Conservation (phyloP, 2,888 invertebrate genomes). For the Cremastinae sp. region DNA sequence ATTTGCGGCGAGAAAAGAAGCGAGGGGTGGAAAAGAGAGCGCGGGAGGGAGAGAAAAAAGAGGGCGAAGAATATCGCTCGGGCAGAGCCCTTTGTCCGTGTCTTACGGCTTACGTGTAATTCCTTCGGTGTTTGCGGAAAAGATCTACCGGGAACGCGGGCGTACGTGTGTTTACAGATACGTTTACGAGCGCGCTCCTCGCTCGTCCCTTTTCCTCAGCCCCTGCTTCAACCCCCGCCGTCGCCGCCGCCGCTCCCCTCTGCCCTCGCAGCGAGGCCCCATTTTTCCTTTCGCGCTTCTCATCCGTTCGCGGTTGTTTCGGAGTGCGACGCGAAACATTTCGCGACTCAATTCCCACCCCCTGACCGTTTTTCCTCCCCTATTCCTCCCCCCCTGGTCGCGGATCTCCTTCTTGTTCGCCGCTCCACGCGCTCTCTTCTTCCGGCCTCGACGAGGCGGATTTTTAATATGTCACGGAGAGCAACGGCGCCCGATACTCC, state of each 20-base stretch:
- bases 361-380: constrained; percentile 79
- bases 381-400: constrained; percentile 71
- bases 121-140: constrained; percentile 84
- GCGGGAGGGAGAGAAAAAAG: constrained; percentile 17
- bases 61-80: constrained; percentile 44
- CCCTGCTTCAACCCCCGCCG: too few species aligned
- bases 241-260: not conserved
- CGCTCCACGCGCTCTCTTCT: constrained; percentile 33
- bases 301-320: constrained; percentile 68
- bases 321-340: constrained; percentile 73
- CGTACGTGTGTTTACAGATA: constrained; percentile 48
- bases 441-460: constrained; percentile 66
- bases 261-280: constrained; percentile 58
- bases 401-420: constrained; percentile 61
- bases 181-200: constrained; percentile 36
- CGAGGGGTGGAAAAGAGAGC: not conserved
- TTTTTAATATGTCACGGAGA: constrained; percentile 77
- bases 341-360: constrained; percentile 79
- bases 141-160: constrained; percentile 69
- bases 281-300: constrained; percentile 68
- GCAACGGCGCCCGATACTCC: constrained; percentile 62
- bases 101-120: constrained; percentile 85
- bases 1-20: constrained; percentile 22
- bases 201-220: constrained; percentile 58
- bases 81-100: constrained; percentile 77